Evolutionary conservation across 2,113 vertebrate species (phyloP).

Genomic region (Chunga burmeisteri): DNA sequence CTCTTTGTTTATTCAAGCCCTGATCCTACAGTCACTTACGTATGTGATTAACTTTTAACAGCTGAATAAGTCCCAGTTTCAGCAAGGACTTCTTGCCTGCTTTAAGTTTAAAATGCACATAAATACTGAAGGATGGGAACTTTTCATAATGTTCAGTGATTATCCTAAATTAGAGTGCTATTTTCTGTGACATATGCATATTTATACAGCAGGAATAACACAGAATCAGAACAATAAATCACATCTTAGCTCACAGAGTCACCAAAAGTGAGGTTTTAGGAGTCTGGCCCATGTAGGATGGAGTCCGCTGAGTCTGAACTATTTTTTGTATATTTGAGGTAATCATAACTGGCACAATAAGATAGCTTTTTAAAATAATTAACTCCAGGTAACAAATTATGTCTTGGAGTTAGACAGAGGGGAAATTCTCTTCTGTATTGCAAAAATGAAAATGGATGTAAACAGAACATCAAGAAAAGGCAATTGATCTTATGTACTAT

Average conservation of each 20-base stretch:
- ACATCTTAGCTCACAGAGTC: not conserved
- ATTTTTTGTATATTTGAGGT: not conserved
- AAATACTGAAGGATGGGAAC: not conserved
- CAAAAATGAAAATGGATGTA: not conserved
- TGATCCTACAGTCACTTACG: not conserved
- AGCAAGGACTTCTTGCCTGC: not conserved
- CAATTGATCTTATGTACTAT: not conserved
- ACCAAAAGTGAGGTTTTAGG: not conserved
- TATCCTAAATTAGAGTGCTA: not conserved
- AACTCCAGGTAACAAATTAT: not conserved
- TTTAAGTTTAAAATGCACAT: not conserved
- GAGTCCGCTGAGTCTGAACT: not conserved
- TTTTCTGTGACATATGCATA: not conserved
- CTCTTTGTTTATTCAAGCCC: not conserved
- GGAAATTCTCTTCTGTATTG: not conserved
- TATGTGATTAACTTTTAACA: not conserved
- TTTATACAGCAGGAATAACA: not conserved
- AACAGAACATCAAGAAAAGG: not conserved
- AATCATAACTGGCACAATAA: not conserved
- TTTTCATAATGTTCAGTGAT: not conserved
- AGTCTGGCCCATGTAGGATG: not conserved
- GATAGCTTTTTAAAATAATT: not conserved
- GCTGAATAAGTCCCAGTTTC: not conserved
- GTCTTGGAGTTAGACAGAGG: not conserved
- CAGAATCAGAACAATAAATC: not conserved